phyloP scores from a whole-genome alignment of 2,113 vertebrate species.

The Potamarius usumacintae region DNA sequence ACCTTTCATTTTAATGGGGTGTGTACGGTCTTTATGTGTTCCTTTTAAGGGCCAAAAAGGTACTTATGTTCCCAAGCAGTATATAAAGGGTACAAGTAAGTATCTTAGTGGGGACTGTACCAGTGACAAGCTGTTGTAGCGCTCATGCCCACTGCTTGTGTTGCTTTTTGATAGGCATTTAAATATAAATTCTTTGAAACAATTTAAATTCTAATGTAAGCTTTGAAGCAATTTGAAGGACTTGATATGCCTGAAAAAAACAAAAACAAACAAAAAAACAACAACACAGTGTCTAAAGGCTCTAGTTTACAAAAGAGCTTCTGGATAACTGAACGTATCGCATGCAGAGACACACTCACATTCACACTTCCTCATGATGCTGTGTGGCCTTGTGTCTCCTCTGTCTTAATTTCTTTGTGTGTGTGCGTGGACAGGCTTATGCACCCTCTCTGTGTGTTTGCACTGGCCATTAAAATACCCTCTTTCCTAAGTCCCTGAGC shows the following conservation, averaged over 20 bases:
- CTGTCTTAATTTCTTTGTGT: slow-evolving; percentile 17
- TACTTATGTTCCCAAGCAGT: too few relatives aligned
- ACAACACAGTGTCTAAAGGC: background rate
- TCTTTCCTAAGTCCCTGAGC: slow-evolving; percentile 81
- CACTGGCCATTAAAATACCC: slow-evolving; percentile 76
- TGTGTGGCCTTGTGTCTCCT: slow-evolving; percentile 17
- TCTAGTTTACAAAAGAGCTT: slow-evolving; percentile 17
- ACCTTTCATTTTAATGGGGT: too few relatives aligned
- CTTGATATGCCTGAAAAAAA: background rate
- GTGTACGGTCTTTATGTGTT: too few relatives aligned
- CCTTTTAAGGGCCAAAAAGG: too few relatives aligned
- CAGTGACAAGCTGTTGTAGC: too few relatives aligned
- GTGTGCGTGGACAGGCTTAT: slow-evolving; percentile 70
- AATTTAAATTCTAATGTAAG: background rate
- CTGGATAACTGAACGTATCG: background rate
- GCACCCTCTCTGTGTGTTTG: slow-evolving; percentile 74
- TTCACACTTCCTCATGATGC: background rate
- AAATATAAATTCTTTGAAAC: slow-evolving; percentile 12
- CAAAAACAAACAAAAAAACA: background rate
- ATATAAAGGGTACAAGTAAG: too few relatives aligned
- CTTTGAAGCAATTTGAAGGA: background rate
- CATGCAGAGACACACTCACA: slow-evolving; percentile 22
- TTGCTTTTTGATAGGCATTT: background rate
- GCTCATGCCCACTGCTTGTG: too few relatives aligned
- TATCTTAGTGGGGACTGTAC: too few relatives aligned